Evolutionary conservation across 23 tunicate species (phyloP).

Genomic region (Phallusia fumigata): DNA sequence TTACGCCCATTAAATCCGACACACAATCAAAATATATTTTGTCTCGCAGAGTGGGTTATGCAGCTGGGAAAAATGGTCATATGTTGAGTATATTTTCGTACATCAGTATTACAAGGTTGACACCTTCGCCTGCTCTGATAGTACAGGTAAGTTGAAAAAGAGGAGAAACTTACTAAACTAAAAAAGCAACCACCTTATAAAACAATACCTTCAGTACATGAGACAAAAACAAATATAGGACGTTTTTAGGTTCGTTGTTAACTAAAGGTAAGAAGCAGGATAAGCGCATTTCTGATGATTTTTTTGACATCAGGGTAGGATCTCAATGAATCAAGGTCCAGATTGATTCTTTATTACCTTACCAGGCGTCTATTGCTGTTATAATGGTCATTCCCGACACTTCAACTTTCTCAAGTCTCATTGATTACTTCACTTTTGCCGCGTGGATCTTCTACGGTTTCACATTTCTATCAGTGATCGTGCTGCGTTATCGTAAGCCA

Average conservation of each 20-base stretch:
- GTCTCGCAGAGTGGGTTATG: constrained; percentile 12
- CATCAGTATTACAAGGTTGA: constrained; percentile 56
- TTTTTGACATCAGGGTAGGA: too few species aligned
- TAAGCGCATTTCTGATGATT: too few species aligned
- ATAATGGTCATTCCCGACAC: constrained; percentile 85
- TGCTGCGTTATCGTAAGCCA: constrained; percentile 62
- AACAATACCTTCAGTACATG: too few species aligned
- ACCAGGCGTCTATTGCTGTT: constrained; percentile 74
- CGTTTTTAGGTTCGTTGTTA: too few species aligned
- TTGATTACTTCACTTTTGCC: constrained; percentile 92
- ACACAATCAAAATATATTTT: too few species aligned
- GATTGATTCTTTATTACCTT: too few species aligned
- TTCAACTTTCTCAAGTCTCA: constrained; percentile 66
- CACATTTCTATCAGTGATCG: constrained; percentile 79
- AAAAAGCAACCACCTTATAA: too few species aligned
- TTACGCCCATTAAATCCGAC: too few species aligned
- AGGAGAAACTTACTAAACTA: too few species aligned
- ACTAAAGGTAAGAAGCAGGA: too few species aligned
- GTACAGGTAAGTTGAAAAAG: constrained; percentile 66
- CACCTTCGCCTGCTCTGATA: constrained; percentile 67
- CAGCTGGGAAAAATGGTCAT: constrained; percentile 80
- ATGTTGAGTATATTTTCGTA: constrained; percentile 63
- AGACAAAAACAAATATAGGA: too few species aligned
- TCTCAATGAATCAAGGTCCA: too few species aligned
- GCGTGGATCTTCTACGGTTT: constrained; percentile 91